Conservation (phyloP, 92 coral and sea anemone species). For the Actinernus sp. region DNA sequence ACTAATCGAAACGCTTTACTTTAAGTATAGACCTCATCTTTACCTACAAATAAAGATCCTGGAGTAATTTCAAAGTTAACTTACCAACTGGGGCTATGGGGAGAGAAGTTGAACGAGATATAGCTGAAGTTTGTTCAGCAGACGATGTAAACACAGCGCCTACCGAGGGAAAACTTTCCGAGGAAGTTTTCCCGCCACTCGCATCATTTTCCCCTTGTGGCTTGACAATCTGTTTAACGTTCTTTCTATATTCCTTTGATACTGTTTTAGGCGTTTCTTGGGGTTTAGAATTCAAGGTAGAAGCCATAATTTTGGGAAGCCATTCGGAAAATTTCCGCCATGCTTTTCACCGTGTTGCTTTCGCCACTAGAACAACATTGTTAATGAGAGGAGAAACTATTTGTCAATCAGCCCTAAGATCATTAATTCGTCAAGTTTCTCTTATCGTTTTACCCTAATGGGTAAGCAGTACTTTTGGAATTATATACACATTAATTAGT, state of each 20-base stretch:
- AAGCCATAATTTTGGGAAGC: conserved; percentile 16
- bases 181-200: not conserved
- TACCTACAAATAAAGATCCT: no score
- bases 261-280: not conserved
- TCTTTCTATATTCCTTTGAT: not conserved
- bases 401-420: not conserved
- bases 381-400: conserved; percentile 8
- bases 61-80: no score
- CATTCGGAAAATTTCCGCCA: conserved; percentile 10
- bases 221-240: not conserved
- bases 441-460: no score
- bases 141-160: conserved; percentile 26
- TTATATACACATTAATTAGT: no score
- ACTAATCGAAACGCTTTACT: no score
- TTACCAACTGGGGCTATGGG: conserved; percentile 5
- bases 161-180: conserved; percentile 2
- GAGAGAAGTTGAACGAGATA: not conserved
- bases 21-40: no score
- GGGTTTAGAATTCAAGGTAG: conserved; percentile 6
- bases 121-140: conserved; percentile 13
- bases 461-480: no score
- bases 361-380: conserved; percentile 41
- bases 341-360: conserved; percentile 21
- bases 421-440: not conserved
- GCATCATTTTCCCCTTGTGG: not conserved